phyloP scores from a whole-genome alignment of 92 coral and sea anemone genomes.

The Bergia puertoricense region DNA sequence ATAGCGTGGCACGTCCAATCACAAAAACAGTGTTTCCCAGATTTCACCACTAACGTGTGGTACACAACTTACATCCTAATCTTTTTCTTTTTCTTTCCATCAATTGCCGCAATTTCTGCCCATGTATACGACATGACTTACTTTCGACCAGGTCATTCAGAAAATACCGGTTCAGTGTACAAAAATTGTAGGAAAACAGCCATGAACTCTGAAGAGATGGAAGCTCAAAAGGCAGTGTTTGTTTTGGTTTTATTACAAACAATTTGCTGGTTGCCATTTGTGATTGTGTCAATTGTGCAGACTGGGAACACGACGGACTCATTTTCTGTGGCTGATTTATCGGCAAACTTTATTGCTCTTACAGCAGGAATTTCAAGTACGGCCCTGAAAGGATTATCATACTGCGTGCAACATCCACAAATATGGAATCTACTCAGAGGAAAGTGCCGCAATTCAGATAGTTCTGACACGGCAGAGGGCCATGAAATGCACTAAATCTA shows the following conservation, averaged over 20 bases:
- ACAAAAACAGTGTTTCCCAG: constrained; percentile 71
- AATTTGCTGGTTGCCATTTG: constrained; percentile 74
- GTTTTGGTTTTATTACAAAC: constrained; percentile 66
- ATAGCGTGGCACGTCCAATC: constrained; percentile 68
- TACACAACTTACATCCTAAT: constrained; percentile 62
- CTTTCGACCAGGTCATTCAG: constrained; percentile 63
- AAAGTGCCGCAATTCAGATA: constrained; percentile 27
- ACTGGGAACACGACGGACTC: constrained; percentile 44
- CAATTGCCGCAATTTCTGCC: constrained; percentile 57
- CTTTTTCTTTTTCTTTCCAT: constrained; percentile 64
- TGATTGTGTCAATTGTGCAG: constrained; percentile 56
- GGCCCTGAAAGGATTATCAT: constrained; percentile 64
- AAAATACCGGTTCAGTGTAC: constrained; percentile 46
- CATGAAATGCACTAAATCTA: constrained; percentile 10
- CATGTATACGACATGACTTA: constrained; percentile 64
- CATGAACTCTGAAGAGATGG: constrained; percentile 59
- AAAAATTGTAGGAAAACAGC: constrained; percentile 58
- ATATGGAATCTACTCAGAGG: constrained; percentile 60
- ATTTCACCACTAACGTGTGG: constrained; percentile 73
- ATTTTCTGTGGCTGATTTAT: constrained; percentile 50
- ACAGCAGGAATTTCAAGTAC: constrained; percentile 65
- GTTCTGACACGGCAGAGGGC: not conserved
- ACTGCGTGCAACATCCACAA: constrained; percentile 80
- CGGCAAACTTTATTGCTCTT: constrained; percentile 70
- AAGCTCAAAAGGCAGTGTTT: constrained; percentile 69